Base-by-base conservation (phyloP, 2,888 invertebrate genomes). In the Philonicus albiceps region DNA sequence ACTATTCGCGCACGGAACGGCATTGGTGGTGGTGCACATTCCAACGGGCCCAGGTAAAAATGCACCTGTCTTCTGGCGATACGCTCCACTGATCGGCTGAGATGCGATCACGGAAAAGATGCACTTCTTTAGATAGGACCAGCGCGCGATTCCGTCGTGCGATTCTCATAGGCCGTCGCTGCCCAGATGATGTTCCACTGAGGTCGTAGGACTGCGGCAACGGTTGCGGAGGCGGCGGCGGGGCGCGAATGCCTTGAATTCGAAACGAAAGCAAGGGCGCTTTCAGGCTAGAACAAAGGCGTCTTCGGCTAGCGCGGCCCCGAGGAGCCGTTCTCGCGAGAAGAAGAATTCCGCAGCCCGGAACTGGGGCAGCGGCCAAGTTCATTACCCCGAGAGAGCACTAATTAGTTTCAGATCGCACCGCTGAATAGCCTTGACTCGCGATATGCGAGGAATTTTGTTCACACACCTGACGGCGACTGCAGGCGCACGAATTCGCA, bases 61-160 rank as follows among this genome's bases (percentile, higher is more conserved):
- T 85, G 85, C 85, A 85, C 85, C 85, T 85, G 85, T 85, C 85
- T 85, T 75, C 55, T 85, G 75, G 34, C 85, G 85, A 85, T 85
- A 75, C 85, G 85, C 85, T 85, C 75, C 85, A 85, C 30, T 85
- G 85, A 85, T 85, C 85, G 37, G 19, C 53, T 75, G 75, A 85
- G 85, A 85, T 85, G 85, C 85, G 85, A 85, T 85, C 75, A 76
- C 55, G 75, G 84, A 84, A 84, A 84, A 84, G 84, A 84, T 84
- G 84, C 84, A 84, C 84, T 84, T 84, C 84, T 84, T 84, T 73
- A 84, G 84, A 84, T 84, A 84, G 84, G 73, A 84, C 73, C 73
- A 64, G 64, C 84, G 40, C 84, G 40, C 84, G 73, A 55, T 81
- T 49, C 49, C 31, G 30, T n/a, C 74, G 74, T 74, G 31, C 78